Percentiles rank a stretch among this genome's conserved stretches.
These are phyloP conservation scores for Crotalus helleri DNA, from an alignment of 2,113 vertebrate genomes.

Conservation along the genomic window DNA sequence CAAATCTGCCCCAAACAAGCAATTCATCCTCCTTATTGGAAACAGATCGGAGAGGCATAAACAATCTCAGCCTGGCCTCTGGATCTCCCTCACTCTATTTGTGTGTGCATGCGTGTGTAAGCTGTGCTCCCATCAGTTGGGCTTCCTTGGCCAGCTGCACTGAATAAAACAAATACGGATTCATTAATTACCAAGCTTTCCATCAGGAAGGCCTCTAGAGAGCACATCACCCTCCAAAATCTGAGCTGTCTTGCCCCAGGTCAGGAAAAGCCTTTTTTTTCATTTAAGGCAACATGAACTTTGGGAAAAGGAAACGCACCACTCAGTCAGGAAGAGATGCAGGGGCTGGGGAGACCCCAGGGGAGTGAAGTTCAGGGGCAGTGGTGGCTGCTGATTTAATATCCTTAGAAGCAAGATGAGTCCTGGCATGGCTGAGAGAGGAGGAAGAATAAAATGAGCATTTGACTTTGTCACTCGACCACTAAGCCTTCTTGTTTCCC, in stretches of 20 bases:
- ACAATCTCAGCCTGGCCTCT: constrained; percentile 18
- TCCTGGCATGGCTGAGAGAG: not conserved
- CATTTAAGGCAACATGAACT: not conserved
- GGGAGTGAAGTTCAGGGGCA: constrained; percentile 4
- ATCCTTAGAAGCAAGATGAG: not conserved
- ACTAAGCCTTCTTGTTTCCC: not conserved
- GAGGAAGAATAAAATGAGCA: not conserved
- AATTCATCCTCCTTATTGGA: constrained; percentile 28
- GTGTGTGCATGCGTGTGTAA: not conserved
- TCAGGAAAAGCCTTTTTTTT: not conserved
- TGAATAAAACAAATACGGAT: constrained; percentile 25
- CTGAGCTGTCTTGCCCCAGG: not conserved
- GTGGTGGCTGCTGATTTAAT: constrained; percentile 5
- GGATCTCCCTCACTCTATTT: constrained; percentile 1
- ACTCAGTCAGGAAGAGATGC: not conserved
- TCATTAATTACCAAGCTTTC: constrained; percentile 25
- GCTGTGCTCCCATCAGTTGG: constrained; percentile 5
- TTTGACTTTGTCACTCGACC: not conserved
- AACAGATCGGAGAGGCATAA: constrained; percentile 24
- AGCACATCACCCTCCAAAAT: not conserved
- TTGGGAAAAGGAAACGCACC: constrained; percentile 8
- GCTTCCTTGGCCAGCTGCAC: constrained; percentile 31
- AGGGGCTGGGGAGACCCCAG: not conserved
- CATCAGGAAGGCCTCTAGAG: constrained; percentile 6
- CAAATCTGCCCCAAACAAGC: constrained; percentile 24